Evolutionary conservation across 2,797 vertebrate genomes (phyloP), one percentile per base, ranked within the genome.

Genomic region (Harpagifer antarcticus): DNA sequence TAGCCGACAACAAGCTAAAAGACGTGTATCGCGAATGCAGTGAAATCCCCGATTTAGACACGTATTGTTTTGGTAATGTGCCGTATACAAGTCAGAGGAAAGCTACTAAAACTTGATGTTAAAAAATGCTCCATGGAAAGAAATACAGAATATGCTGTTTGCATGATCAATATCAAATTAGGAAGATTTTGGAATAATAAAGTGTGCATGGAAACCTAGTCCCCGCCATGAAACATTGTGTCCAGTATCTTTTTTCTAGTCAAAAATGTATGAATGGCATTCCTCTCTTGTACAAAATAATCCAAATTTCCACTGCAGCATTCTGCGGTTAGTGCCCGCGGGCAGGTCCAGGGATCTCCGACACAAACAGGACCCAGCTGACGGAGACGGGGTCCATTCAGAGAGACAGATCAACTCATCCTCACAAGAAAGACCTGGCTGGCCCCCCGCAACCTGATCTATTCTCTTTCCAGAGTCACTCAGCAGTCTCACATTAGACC

Each of bases 401-500:
- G 47, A 0, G 53, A 81, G 78, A 87, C 76, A 62, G 70, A 83
- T 83, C 56, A 72, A 88, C 84, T 85, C 87, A 68, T 87, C 85
- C 44, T 82, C 31, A 93, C 88, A 90, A 91, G 89, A 54, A 60
- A 86, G 79, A 60, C 62, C 64, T 17, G 53, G 70, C 84, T 55
- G 71, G 59, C 72, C 79, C 69, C 79, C 82, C 16, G 91, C 79
- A 93, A 93, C 88, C 71, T n/a, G 91, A 94, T 91, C 92, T 63
- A 23, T 62, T 76, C 78, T 82, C 56, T 76, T 72, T 78, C 69
- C 78, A 80, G 64, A 90, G 89, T 93, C 92, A 90, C 86, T 92
- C 92, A 92, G 79, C 89, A 81, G 89, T 37, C 86, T 79, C 83
- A 81, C 87, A 89, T 90, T 86, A 90, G 88, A 87, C 87, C 90